A percentile compares a stretch with the other conserved stretches of the same genome.
phyloP scores from a whole-genome alignment of 2,888 invertebrate genomes.

The Rutpela maculata region DNA sequence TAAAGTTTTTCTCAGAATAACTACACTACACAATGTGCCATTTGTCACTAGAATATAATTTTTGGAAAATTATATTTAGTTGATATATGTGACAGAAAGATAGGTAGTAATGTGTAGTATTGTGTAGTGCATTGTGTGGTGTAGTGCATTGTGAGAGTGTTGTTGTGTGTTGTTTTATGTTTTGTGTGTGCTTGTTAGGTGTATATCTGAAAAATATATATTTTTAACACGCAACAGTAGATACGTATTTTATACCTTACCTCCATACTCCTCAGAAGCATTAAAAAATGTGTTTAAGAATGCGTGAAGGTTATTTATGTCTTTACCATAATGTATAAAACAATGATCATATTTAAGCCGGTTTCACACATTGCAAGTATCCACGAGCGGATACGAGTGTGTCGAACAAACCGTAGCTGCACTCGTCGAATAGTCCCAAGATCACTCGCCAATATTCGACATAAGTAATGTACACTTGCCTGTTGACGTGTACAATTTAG shows the following conservation, averaged over 20 bases:
- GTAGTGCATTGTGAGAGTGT: no score
- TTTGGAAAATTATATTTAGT: not conserved
- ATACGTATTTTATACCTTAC: not conserved
- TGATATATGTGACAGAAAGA: not conserved
- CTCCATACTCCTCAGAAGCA: not conserved
- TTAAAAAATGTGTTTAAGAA: conserved; percentile 1
- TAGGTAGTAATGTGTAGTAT: conserved; percentile 11
- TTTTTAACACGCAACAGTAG: not conserved
- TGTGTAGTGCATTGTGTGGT: conserved; percentile 16
- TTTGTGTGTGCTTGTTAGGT: conserved; percentile 11
- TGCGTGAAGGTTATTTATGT: no score
- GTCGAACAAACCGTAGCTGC: no score
- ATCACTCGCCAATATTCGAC: no score
- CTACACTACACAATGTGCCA: conserved; percentile 64
- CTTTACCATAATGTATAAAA: no score
- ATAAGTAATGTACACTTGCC: no score
- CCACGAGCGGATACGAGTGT: no score
- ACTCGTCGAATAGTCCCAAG: no score
- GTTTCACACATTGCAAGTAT: no score
- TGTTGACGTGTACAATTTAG: no score
- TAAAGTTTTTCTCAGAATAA: conserved; percentile 46
- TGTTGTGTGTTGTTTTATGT: not conserved
- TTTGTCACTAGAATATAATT: conserved; percentile 60
- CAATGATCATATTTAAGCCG: no score
- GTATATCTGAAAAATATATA: conserved; percentile 5